Evolutionary conservation across 2,113 vertebrate genomes (phyloP), one percentile per base, ranked within the genome.

Genomic region (Ceyx cyanopectus): DNA sequence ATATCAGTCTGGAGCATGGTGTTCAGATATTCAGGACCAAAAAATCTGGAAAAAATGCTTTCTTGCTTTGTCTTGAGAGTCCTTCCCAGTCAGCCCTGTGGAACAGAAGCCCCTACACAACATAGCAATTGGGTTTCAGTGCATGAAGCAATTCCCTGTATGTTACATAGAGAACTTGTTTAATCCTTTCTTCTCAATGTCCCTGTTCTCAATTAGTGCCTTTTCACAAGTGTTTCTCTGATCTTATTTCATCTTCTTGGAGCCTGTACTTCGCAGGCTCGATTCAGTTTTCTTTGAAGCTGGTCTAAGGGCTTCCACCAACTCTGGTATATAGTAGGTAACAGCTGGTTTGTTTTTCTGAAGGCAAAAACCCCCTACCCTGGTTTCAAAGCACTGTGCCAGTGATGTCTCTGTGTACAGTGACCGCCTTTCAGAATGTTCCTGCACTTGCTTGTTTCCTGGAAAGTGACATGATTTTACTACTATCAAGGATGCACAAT

Each of bases 101-200:
- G 14, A 68, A 54, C 13, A 76, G 62, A 27, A 87, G 11, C 14
- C 15, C 30, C 65, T 61, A 34, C 51, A 40, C 8, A 57, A 37
- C 12, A 9, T 0, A 66, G 19, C 29, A 34, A 32, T 32, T 32
- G 32, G 32, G 32, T 32, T 32, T 32, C 45, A 61, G 19, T n/a
- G 54, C 14, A 41, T 54, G 63, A 77, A 92, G 43, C 50, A 80
- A 74, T 85, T 80, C 78, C 72, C 56, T 77, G 6, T 29, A 23
- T 30, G 8, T 43, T 12, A 37, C 43, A 40, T 69, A 73, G 87
- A 54, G 87, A 93, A 92, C 68, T 62, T 93, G 26, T 46, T 92
- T 84, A 93, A 92, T 89, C 66, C 81, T 86, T 90, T 78, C 50
- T 89, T 90, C 89, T 92, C 46, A 34, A 5, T 24, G n/a, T 6